Conservation (phyloP, 2,888 invertebrate species). For the Brachynemurus nebulosus region DNA sequence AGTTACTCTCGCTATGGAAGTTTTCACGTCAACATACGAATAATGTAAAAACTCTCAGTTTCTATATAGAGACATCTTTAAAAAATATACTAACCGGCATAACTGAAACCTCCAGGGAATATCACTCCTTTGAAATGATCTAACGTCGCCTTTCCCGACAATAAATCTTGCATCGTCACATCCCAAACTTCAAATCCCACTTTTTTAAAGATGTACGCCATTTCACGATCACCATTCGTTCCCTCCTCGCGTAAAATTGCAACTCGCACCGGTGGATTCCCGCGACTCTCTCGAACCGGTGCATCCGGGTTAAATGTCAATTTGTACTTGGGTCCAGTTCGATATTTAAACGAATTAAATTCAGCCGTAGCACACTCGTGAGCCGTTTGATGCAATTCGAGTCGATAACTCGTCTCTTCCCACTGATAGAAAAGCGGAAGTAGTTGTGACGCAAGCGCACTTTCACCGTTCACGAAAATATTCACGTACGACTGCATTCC, state of each 20-base stretch:
- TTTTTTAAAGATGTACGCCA: constrained; percentile 79
- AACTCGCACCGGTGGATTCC: constrained; percentile 44
- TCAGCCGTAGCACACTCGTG: constrained; percentile 67
- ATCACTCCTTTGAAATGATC: constrained; percentile 77
- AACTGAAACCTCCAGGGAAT: constrained; percentile 98
- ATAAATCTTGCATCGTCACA: constrained; percentile 84
- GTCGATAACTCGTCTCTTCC: constrained; percentile 89
- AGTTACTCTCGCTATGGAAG: no score
- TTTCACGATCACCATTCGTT: constrained; percentile 93
- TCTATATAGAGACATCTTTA: no score
- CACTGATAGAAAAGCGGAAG: constrained; percentile 65
- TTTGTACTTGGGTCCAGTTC: constrained; percentile 58
- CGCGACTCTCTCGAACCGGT: constrained; percentile 31
- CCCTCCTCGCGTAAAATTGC: constrained; percentile 96
- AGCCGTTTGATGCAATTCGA: constrained; percentile 78
- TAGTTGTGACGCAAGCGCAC: constrained; percentile 48
- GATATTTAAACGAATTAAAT: constrained; percentile 48
- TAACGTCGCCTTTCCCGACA: constrained; percentile 52
- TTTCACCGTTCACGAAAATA: constrained; percentile 43
- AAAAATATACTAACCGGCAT: constrained; percentile 53
- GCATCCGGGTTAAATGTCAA: constrained; percentile 55
- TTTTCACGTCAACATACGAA: no score
- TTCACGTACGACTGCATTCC: constrained; percentile 50
- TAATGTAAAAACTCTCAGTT: background rate
- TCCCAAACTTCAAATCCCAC: constrained; percentile 90